A percentile compares a stretch with the other conserved stretches of the same genome.
Evolutionary conservation across 2,113 vertebrate species (phyloP).

Genomic region (Macquaria australasica): DNA sequence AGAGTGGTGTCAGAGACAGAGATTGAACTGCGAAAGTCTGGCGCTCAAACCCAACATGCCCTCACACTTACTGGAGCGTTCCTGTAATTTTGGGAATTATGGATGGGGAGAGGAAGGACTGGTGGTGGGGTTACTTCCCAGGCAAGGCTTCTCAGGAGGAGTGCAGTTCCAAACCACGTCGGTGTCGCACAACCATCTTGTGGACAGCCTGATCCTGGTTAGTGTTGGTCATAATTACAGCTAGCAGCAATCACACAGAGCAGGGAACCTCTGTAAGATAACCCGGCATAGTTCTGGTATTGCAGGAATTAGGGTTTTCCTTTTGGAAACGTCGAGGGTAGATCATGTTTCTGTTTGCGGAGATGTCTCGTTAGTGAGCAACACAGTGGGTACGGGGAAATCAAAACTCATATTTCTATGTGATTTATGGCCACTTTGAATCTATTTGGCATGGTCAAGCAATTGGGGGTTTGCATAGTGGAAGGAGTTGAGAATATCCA

Average conservation of each 20-base stretch:
- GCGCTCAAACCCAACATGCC: constrained; percentile 37
- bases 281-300: constrained; percentile 32
- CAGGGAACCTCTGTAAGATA: constrained; percentile 53
- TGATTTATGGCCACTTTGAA: constrained; percentile 63
- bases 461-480: not conserved
- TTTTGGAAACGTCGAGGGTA: constrained; percentile 36
- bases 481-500: constrained; percentile 34
- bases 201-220: constrained; percentile 68
- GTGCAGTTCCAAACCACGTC: constrained; percentile 54
- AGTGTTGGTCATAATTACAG: constrained; percentile 74
- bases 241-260: constrained; percentile 67
- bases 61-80: constrained; percentile 41
- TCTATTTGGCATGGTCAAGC: constrained; percentile 36
- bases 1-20: constrained; percentile 50
- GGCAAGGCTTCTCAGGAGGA: constrained; percentile 40
- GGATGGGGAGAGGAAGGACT: constrained; percentile 32
- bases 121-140: constrained; percentile 45
- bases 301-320: constrained; percentile 53
- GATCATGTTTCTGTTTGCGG: constrained; percentile 71
- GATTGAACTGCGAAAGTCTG: constrained; percentile 47
- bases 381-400: constrained; percentile 7
- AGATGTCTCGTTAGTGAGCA: constrained; percentile 62
- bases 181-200: constrained; percentile 49
- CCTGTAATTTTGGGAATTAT: constrained; percentile 48
- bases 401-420: constrained; percentile 43